Evolutionary conservation across 2,888 invertebrate species (phyloP).

Genomic region (Campaea margaritaria): DNA sequence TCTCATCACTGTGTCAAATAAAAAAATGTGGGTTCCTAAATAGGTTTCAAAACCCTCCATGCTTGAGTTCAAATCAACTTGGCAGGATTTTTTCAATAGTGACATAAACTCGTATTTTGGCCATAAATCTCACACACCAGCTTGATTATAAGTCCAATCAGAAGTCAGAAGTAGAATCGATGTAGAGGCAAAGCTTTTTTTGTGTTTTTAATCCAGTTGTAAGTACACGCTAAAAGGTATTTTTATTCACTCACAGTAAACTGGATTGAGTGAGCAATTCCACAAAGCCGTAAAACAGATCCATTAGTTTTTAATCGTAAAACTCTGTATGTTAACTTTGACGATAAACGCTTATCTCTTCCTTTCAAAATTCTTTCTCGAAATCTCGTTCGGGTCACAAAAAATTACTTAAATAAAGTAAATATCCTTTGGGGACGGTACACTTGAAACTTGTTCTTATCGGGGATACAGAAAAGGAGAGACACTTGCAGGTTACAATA

Average conservation of each 20-base stretch:
- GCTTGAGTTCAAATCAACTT: no score
- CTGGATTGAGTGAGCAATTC: constrained; percentile 23
- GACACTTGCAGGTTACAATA: no score
- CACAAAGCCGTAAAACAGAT: constrained; percentile 42
- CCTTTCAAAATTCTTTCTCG: constrained; percentile 48
- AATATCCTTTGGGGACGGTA: constrained; percentile 20
- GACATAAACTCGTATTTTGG: no score
- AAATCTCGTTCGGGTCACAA: constrained; percentile 24
- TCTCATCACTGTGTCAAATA: no score
- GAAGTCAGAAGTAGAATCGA: no score
- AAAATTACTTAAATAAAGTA: constrained; percentile 23
- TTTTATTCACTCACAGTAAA: constrained; percentile 25
- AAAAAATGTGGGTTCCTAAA: no score
- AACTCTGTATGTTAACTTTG: constrained; percentile 45
- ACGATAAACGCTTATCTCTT: constrained; percentile 56
- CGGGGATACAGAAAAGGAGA: not conserved
- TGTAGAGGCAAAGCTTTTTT: no score
- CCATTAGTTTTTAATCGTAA: constrained; percentile 51
- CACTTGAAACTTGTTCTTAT: constrained; percentile 6
- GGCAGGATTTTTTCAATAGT: no score
- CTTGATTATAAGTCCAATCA: no score
- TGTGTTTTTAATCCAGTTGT: not conserved
- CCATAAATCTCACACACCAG: no score
- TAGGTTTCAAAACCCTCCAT: no score
- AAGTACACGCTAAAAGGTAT: not conserved